These are phyloP conservation scores for Ciconia boyciana DNA, from an alignment of 2,113 vertebrate genomes.

Conservation along the genomic window DNA sequence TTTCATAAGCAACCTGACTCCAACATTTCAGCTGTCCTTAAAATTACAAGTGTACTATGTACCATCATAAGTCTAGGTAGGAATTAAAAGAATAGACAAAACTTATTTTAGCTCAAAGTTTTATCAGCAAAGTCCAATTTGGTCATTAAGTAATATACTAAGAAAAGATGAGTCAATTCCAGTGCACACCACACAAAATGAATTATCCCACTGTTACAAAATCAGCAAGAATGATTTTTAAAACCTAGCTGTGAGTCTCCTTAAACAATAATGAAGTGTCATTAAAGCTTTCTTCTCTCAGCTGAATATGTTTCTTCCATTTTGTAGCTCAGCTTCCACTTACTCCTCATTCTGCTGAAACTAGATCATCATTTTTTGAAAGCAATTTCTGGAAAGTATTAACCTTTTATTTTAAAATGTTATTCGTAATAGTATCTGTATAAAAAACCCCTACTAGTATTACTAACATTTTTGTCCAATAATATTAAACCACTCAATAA, in stretches of 20 bases:
- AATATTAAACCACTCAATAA: not conserved
- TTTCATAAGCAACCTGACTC: constrained; percentile 53
- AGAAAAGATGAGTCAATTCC: not conserved
- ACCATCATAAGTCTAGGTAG: not conserved
- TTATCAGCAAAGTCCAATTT: not conserved
- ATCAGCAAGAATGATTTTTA: not conserved
- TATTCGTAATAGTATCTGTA: not conserved
- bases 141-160: not conserved
- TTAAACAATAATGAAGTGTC: not conserved
- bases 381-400: not conserved
- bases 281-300: not conserved
- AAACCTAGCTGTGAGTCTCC: not conserved
- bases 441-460: not conserved
- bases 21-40: constrained; percentile 13
- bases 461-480: not conserved
- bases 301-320: not conserved
- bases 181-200: not conserved
- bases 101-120: not conserved
- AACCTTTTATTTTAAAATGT: not conserved
- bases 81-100: not conserved
- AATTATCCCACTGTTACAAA: not conserved
- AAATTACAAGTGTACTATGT: not conserved
- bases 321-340: not conserved
- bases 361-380: not conserved
- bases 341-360: not conserved